These are phyloP conservation scores for Eriocheir sinensis DNA, from an alignment of 1,140 invertebrate genomes.

Conservation along the genomic window DNA sequence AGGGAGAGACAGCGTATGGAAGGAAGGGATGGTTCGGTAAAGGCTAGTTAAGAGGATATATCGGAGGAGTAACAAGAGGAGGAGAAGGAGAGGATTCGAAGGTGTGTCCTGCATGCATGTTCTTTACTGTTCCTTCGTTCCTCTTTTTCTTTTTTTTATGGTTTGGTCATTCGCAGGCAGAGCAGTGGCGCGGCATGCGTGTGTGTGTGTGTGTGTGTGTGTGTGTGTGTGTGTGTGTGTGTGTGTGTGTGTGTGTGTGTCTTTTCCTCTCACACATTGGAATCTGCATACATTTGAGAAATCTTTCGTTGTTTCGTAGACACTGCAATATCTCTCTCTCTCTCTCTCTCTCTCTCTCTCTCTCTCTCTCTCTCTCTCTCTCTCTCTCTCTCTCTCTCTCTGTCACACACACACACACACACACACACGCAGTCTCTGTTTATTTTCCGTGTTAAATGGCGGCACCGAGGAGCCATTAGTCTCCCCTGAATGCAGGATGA, in stretches of 20 bases:
- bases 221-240: conserved; percentile 33
- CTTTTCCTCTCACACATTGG: no score
- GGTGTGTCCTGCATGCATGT: neutral
- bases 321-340: neutral
- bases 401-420: neutral
- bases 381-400: conserved; percentile 37
- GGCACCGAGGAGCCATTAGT: neutral
- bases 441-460: neutral
- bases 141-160: no score
- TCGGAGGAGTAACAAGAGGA: neutral
- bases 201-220: conserved; percentile 27
- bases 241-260: conserved; percentile 36
- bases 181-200: no score
- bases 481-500: conserved; percentile 10
- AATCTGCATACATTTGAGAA: neutral
- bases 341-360: conserved; percentile 53
- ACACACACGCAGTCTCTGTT: neutral
- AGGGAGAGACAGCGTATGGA: neutral
- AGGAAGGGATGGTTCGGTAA: no score
- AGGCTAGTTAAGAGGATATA: no score
- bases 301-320: neutral
- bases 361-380: conserved; percentile 46
- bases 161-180: no score
- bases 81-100: neutral
- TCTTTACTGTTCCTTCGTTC: no score